Base-by-base conservation (phyloP, 2,113 vertebrate genomes). In the Silurus meridionalis region DNA sequence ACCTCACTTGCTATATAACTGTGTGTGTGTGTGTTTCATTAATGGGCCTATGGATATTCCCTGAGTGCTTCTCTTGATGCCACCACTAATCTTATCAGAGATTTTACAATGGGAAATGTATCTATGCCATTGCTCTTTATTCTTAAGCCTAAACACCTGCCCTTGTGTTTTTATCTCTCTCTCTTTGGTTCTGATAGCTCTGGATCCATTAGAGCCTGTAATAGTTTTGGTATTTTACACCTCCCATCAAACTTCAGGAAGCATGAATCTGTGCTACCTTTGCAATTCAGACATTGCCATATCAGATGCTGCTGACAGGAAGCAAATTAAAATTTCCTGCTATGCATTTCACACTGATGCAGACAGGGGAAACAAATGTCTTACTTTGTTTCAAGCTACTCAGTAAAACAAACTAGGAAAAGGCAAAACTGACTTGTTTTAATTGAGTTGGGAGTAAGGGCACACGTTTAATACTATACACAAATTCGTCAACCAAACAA, bases 221-320 rank as follows among this genome's bases (percentile, higher is more conserved):
- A 63, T 46, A 61, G 25, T 46, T 69, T 75, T 86, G 84, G 84
- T 82, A 88, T 88, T 90, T 88, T 81, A 80, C 77, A 84, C 69
- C 50, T 81, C 61, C 80, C 77, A 84, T 89, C 88, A 86, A 84
- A 89, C 77, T 77, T 80, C 77, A 77, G 66, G 8, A 79, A 81
- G 66, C 60, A 80, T 17, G 88, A 89, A 83, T 84, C 84, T 46
- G 28, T 28, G 67, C 61, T 46, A 72, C 74, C 61, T 71, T 57
- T 69, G 28, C 80, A 13, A 83, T 80, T 72, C 66, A 83, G 82
- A 87, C 77, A 81, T 37, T 46, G 46, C 66, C 74, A 60, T 72
- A 86, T 88, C 86, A 86, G 89, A 87, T 86, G 58, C 25, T 69
- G 83, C 72, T 86, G 89, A 84, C 85, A 90, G 79, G 25, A 81